phyloP scores from a whole-genome alignment of 2,797 vertebrate genomes.

The Sebastes umbrosus region DNA sequence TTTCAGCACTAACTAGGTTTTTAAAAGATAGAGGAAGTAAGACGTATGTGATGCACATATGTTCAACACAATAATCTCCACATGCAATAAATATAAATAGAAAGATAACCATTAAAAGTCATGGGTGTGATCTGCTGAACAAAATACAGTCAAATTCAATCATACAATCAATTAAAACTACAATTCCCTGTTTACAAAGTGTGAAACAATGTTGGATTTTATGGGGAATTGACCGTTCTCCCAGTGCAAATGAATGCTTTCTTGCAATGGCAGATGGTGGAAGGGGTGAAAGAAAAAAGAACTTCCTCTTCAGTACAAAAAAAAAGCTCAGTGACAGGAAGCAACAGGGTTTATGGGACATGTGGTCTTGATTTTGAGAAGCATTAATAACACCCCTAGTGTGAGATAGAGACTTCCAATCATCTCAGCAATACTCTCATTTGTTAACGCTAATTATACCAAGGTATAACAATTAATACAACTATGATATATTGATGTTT shows the following conservation, averaged over 20 bases:
- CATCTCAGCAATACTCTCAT: constrained; percentile 33
- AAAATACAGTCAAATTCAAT: not conserved
- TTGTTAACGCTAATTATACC: constrained; percentile 51
- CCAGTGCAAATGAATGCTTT: not conserved
- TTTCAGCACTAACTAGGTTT: not conserved
- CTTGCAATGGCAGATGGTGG: not conserved
- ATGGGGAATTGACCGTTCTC: not conserved
- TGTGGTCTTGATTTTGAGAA: constrained; percentile 21
- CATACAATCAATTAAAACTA: not conserved
- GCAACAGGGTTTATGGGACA: constrained; percentile 29
- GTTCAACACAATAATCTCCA: not conserved
- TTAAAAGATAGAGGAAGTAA: not conserved
- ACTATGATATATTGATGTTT: constrained; percentile 30
- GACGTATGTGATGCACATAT: not conserved
- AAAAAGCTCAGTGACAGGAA: not conserved
- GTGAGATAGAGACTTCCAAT: constrained; percentile 30
- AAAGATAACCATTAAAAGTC: not conserved
- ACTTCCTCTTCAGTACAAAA: not conserved
- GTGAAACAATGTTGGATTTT: not conserved
- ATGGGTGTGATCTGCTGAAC: not conserved
- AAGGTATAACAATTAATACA: constrained; percentile 35
- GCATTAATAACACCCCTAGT: constrained; percentile 44
- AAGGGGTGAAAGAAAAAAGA: not conserved
- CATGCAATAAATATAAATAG: not conserved
- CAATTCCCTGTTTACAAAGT: not conserved